These are phyloP conservation scores for Cryptus armator DNA, from an alignment of 2,888 invertebrate species.

Conservation along the genomic window DNA sequence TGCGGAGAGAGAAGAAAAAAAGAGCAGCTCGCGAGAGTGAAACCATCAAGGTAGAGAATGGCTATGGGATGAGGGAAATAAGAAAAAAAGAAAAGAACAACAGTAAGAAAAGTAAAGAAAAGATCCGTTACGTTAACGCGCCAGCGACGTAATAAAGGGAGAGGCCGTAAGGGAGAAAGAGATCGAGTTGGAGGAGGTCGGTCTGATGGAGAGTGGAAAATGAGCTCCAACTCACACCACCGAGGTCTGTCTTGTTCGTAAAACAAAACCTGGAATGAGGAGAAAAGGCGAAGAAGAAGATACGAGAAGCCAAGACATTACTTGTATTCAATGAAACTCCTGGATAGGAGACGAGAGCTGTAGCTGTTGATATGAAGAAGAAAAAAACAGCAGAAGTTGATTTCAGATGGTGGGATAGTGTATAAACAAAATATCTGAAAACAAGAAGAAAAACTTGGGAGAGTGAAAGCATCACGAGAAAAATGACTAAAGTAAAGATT, in stretches of 20 bases:
- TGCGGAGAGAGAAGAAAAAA: constrained; percentile 6
- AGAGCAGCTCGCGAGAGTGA: constrained; percentile 35
- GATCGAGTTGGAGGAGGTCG: constrained; percentile 35
- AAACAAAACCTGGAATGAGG: background rate
- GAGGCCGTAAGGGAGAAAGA: background rate
- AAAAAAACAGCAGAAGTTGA: constrained; percentile 5
- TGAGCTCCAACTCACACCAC: constrained; percentile 49
- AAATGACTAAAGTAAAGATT: background rate
- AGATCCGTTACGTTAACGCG: constrained; percentile 48
- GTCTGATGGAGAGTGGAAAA: constrained; percentile 62
- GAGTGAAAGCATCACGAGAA: background rate
- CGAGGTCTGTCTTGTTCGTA: constrained; percentile 29
- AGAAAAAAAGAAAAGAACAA: constrained; percentile 14
- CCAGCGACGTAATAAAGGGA: constrained; percentile 51
- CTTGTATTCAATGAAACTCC: background rate
- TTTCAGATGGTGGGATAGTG: too few relatives aligned
- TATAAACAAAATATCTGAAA: too few relatives aligned
- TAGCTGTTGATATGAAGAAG: background rate
- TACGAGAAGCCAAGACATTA: background rate
- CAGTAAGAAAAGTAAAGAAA: constrained; percentile 37
- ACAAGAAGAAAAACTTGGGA: too few relatives aligned
- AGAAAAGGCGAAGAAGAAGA: constrained; percentile 8
- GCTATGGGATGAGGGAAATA: constrained; percentile 29
- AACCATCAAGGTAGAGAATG: constrained; percentile 56
- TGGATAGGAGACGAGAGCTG: background rate